phyloP scores from a whole-genome alignment of 2,888 invertebrate genomes.

The Scotopteryx bipunctaria region DNA sequence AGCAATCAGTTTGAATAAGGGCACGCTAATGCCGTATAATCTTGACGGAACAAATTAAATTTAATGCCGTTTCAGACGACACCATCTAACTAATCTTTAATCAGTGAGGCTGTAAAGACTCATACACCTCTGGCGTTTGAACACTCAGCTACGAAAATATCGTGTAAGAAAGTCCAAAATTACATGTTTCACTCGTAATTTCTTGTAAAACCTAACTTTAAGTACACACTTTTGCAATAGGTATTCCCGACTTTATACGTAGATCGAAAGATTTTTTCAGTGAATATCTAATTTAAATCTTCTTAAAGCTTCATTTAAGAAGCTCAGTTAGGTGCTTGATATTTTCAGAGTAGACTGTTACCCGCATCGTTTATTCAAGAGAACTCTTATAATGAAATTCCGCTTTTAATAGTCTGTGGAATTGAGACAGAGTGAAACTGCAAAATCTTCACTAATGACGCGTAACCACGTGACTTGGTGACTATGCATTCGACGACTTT shows the following conservation, averaged over 20 bases:
- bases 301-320: too few relatives aligned
- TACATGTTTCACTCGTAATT: too few relatives aligned
- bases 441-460: constrained; percentile 69
- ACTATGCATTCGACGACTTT: too few relatives aligned
- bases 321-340: too few relatives aligned
- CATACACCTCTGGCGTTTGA: constrained; percentile 43
- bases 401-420: constrained; percentile 66
- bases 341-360: too few relatives aligned
- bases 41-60: constrained; percentile 59
- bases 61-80: constrained; percentile 49
- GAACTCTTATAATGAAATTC: constrained; percentile 75
- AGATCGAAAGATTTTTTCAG: too few relatives aligned
- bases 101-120: constrained; percentile 54
- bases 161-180: too few relatives aligned
- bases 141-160: too few relatives aligned
- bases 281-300: too few relatives aligned
- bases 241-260: too few relatives aligned
- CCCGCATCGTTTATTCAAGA: constrained; percentile 60
- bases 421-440: constrained; percentile 69
- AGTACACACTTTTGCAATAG: too few relatives aligned
- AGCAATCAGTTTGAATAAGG: constrained; percentile 44
- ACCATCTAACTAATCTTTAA: constrained; percentile 61
- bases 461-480: constrained; percentile 67
- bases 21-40: constrained; percentile 49
- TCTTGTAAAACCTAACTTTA: too few relatives aligned